Evolutionary conservation across 2,797 vertebrate genomes (phyloP).

Genomic region (Epinephelus coioides): DNA sequence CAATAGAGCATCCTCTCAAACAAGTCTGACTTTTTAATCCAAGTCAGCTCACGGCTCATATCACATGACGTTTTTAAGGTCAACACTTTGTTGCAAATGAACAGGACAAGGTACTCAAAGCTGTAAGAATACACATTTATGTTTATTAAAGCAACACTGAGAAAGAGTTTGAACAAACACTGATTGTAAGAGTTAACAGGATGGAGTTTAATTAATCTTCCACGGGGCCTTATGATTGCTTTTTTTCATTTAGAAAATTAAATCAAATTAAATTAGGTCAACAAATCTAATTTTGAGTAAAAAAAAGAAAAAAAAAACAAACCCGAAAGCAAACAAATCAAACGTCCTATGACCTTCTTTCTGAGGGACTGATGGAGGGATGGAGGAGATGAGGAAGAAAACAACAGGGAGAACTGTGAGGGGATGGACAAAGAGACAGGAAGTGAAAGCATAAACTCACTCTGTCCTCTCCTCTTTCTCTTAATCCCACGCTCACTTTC

Average conservation of each 20-base stretch:
- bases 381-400: neutral
- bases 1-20: neutral
- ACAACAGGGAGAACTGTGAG: constrained; percentile 25
- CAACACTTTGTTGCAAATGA: neutral
- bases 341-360: neutral
- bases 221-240: neutral
- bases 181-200: neutral
- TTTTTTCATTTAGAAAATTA: neutral
- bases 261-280: neutral
- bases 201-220: neutral
- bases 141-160: neutral
- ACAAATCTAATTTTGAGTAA: neutral
- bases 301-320: too few species aligned
- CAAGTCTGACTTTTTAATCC: neutral
- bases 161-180: neutral
- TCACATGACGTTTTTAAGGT: neutral
- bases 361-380: neutral
- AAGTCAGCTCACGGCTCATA: neutral
- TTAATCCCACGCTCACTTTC: neutral
- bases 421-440: neutral
- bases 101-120: neutral
- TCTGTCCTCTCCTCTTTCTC: neutral
- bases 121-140: neutral
- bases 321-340: neutral
- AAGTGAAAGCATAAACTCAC: constrained; percentile 1